These are phyloP conservation scores for Callosobruchus maculatus DNA, from an alignment of 2,888 invertebrate genomes.

Conservation along the genomic window DNA sequence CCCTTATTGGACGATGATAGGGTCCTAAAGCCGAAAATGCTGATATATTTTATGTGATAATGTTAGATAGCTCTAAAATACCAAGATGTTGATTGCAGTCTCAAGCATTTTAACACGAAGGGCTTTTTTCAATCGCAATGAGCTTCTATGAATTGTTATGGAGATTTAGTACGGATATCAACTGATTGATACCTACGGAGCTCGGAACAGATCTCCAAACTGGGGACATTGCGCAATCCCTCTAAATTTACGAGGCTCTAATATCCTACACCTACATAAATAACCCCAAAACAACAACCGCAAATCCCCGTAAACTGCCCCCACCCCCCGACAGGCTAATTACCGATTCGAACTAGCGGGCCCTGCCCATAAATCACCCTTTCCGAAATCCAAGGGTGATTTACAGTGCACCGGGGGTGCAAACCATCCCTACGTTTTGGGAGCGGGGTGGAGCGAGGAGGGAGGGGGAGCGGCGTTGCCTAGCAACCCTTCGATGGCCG, in stretches of 20 bases:
- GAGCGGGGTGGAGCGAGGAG: background rate
- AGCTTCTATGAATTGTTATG: too few relatives aligned
- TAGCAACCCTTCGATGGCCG: background rate
- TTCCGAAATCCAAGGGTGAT: background rate
- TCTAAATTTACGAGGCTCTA: background rate
- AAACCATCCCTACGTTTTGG: background rate
- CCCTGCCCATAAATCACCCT: background rate
- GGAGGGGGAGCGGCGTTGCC: background rate
- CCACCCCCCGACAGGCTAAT: background rate
- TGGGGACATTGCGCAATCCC: background rate
- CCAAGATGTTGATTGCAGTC: too few relatives aligned
- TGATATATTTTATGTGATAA: too few relatives aligned
- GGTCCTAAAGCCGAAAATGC: too few relatives aligned
- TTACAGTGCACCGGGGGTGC: background rate
- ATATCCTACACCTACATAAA: background rate
- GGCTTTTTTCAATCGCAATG: too few relatives aligned
- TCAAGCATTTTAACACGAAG: too few relatives aligned
- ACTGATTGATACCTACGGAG: too few relatives aligned
- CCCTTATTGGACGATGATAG: too few relatives aligned
- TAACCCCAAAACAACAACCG: background rate
- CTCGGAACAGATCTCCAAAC: too few relatives aligned
- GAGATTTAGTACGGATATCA: too few relatives aligned
- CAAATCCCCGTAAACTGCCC: background rate
- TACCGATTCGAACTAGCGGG: background rate
- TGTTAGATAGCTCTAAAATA: too few relatives aligned